These are phyloP conservation scores for Trachurus trachurus DNA, from an alignment of 2,797 vertebrate genomes.

Conservation along the genomic window DNA sequence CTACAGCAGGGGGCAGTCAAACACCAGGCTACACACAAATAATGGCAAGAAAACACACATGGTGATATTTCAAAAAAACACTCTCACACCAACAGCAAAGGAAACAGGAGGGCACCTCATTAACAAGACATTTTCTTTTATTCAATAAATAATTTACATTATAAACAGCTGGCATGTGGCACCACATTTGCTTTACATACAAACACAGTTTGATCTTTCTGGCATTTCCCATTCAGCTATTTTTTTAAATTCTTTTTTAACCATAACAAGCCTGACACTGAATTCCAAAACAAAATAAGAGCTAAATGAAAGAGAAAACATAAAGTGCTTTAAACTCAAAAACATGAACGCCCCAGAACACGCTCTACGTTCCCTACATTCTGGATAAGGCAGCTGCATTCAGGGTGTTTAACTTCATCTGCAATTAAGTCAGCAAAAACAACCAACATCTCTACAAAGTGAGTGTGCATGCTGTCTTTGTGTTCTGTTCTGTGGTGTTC, in stretches of 20 bases:
- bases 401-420: conserved; percentile 19
- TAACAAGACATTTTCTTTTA: conserved; percentile 86
- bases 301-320: conserved; percentile 82
- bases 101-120: conserved; percentile 41
- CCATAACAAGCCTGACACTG: conserved; percentile 73
- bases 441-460: conserved; percentile 16
- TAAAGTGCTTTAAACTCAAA: conserved; percentile 89
- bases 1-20: conserved; percentile 76
- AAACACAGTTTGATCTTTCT: conserved; percentile 85
- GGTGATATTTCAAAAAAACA: conserved; percentile 42
- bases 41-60: background rate
- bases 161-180: conserved; percentile 91
- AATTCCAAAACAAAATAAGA: conserved; percentile 79
- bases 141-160: conserved; percentile 99
- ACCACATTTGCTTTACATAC: conserved; percentile 85
- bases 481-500: conserved; percentile 67
- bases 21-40: conserved; percentile 2
- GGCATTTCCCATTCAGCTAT: conserved; percentile 72
- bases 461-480: conserved; percentile 5
- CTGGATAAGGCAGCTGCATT: conserved; percentile 36
- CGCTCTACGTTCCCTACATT: conserved; percentile 62
- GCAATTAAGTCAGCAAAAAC: conserved; percentile 18
- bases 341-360: conserved; percentile 78
- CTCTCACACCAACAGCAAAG: conserved; percentile 17
- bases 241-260: conserved; percentile 56